phyloP scores from a whole-genome alignment of 2,888 invertebrate genomes.

The Morpho deidamia region DNA sequence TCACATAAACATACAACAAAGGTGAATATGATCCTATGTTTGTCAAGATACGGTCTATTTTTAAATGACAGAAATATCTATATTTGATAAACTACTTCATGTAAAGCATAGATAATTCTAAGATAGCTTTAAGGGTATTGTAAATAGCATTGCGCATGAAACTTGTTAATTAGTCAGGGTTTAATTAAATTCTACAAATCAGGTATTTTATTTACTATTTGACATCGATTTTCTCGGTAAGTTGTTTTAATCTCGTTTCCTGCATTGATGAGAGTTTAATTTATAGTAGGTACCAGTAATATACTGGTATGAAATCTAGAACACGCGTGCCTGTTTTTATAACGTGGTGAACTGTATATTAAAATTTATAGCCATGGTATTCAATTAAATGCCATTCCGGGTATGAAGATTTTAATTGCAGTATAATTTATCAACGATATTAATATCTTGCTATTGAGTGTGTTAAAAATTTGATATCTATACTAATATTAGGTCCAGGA shows the following conservation, averaged over 20 bases:
- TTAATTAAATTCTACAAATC: slow-evolving; percentile 17
- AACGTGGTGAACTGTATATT: no score
- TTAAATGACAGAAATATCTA: slow-evolving; percentile 5
- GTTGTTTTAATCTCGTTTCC: slow-evolving; percentile 5
- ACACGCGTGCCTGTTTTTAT: not conserved
- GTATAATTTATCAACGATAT: no score
- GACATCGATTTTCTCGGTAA: slow-evolving; percentile 2
- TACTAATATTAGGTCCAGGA: no score
- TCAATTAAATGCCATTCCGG: no score
- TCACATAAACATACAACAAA: not conserved
- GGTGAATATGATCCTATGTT: not conserved
- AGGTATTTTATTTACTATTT: slow-evolving; percentile 1
- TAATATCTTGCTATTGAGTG: no score
- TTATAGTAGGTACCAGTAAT: not conserved
- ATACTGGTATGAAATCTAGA: slow-evolving; percentile 1
- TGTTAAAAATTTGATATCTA: no score
- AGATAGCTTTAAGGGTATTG: slow-evolving; percentile 10
- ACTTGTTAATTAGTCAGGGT: slow-evolving; percentile 16
- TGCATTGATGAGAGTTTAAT: slow-evolving; percentile 1
- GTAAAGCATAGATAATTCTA: slow-evolving; percentile 6
- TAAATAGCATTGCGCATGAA: slow-evolving; percentile 14
- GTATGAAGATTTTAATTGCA: no score
- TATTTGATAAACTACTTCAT: slow-evolving; percentile 6
- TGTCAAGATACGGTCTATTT: slow-evolving; percentile 2
- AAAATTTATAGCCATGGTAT: no score